phyloP scores from a whole-genome alignment of 2,797 vertebrate species.

The Cryptoprocta ferox region DNA sequence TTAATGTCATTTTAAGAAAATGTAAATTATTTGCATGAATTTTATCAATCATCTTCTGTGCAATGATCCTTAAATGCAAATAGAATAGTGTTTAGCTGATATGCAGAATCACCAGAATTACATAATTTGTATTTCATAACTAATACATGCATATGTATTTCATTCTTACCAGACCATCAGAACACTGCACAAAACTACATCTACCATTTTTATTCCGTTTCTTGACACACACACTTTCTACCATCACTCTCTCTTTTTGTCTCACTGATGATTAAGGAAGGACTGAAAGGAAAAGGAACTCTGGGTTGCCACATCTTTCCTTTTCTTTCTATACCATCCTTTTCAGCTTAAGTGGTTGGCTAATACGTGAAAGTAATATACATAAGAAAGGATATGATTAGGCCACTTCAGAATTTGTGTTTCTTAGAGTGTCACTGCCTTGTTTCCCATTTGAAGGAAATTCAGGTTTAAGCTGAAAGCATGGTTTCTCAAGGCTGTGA shows the following conservation, averaged over 20 bases:
- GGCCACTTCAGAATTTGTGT: neutral
- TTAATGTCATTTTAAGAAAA: neutral
- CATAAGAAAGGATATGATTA: neutral
- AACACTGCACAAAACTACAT: neutral
- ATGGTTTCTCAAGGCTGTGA: neutral
- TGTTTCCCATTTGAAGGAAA: neutral
- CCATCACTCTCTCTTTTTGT: neutral
- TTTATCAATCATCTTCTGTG: neutral
- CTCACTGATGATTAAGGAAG: neutral
- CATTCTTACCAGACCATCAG: neutral
- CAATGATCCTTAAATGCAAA: conserved; percentile 16
- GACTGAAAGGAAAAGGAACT: conserved; percentile 4
- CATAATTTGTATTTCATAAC: neutral
- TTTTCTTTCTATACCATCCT: neutral
- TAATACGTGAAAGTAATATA: neutral
- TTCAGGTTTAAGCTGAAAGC: neutral
- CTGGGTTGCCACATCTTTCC: neutral
- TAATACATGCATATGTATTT: neutral
- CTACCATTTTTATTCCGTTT: neutral
- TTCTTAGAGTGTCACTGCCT: neutral
- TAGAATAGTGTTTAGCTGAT: neutral
- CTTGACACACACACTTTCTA: neutral
- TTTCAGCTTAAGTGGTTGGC: neutral
- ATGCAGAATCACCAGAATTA: neutral
- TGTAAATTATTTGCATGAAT: neutral